Conservation (phyloP, 2,888 invertebrate species). For the Leptinotarsa juncta region DNA sequence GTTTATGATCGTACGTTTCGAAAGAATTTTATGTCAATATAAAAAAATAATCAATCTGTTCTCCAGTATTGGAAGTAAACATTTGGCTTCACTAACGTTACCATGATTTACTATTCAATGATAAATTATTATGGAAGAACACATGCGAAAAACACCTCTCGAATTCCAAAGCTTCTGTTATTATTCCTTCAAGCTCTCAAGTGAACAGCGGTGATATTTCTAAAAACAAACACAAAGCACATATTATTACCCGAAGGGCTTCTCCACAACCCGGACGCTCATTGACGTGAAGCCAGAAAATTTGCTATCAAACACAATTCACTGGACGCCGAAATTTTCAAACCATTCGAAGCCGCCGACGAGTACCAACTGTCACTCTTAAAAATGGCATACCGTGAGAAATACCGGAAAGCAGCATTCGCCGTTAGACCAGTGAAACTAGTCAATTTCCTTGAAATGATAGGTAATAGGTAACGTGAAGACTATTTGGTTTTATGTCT, state of each 20-base stretch:
- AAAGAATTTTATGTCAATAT: too few species aligned
- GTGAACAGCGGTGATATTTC: constrained; percentile 15
- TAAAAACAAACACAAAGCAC: constrained; percentile 16
- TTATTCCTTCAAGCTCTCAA: neutral
- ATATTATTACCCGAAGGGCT: constrained; percentile 11
- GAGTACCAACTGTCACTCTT: constrained; percentile 23
- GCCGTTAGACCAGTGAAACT: constrained; percentile 12
- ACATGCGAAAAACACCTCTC: neutral
- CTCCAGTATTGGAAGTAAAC: too few species aligned
- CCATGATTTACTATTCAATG: too few species aligned
- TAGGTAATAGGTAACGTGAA: neutral
- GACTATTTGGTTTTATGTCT: neutral
- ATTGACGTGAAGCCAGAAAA: neutral
- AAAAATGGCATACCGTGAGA: constrained; percentile 25
- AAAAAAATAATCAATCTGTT: too few species aligned
- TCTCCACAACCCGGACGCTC: constrained; percentile 2
- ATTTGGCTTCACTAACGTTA: too few species aligned
- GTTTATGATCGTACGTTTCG: too few species aligned
- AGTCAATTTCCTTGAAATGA: neutral
- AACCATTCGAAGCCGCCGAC: neutral
- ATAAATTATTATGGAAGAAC: neutral
- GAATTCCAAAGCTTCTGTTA: neutral
- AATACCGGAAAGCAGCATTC: constrained; percentile 22
- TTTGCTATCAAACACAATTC: neutral
- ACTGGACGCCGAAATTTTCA: constrained; percentile 14